Conservation (phyloP, 2,888 invertebrate genomes). For the Papilio gigon region DNA sequence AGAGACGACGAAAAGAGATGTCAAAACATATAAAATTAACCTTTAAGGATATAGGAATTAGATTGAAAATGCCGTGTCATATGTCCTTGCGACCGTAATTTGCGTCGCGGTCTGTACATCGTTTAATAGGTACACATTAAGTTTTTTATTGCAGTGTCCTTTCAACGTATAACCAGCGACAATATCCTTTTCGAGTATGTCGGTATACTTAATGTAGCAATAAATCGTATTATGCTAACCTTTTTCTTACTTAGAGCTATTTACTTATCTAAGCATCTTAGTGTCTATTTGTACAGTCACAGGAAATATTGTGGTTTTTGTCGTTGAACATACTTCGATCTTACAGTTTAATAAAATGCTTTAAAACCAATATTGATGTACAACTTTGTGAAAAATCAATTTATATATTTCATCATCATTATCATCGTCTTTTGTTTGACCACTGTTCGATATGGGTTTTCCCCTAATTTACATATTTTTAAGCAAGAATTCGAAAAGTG, state of each 20-base stretch:
- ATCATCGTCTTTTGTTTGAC: too few species aligned
- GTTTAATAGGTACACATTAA: conserved; percentile 27
- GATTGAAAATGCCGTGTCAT: not conserved
- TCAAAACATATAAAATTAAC: conserved; percentile 7
- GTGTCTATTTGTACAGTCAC: not conserved
- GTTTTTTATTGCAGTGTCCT: conserved; percentile 28
- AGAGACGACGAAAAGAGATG: not conserved
- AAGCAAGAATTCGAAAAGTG: not conserved
- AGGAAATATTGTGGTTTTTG: not conserved
- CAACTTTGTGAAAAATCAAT: not conserved
- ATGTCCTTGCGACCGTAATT: conserved; percentile 3
- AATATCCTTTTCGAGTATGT: conserved; percentile 12
- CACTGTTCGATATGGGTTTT: too few species aligned
- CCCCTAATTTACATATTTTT: too few species aligned
- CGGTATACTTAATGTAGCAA: conserved; percentile 33
- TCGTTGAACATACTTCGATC: not conserved
- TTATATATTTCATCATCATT: too few species aligned
- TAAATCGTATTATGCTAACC: conserved; percentile 29
- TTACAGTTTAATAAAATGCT: not conserved
- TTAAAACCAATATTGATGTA: not conserved
- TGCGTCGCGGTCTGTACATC: conserved; percentile 26
- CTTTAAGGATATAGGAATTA: not conserved
- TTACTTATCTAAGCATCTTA: conserved; percentile 18
- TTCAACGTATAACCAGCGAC: conserved; percentile 33
- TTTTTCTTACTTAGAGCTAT: conserved; percentile 30